A percentile compares a stretch with the other conserved stretches of the same genome.
Conservation (phyloP, 2,797 vertebrate species). For the Clamator glandarius region DNA sequence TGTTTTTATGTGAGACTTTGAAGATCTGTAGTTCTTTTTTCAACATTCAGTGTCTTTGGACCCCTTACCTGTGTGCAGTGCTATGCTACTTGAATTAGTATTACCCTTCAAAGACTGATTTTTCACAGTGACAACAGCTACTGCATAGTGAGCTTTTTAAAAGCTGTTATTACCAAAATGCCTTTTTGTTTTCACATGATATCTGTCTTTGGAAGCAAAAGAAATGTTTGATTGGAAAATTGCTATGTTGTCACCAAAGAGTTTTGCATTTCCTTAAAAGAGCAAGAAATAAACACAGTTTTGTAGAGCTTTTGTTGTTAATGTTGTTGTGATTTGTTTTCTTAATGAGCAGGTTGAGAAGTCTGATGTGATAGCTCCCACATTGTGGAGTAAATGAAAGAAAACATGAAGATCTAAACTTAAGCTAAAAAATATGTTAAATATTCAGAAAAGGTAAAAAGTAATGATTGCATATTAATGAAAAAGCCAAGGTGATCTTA, state of each 20-base stretch:
- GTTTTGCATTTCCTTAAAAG: neutral
- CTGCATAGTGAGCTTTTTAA: slow-evolving; percentile 51
- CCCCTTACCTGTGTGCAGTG: slow-evolving; percentile 12
- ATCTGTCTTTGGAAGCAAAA: slow-evolving; percentile 47
- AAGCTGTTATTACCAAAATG: slow-evolving; percentile 29
- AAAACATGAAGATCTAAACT: neutral
- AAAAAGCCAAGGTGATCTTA: no score
- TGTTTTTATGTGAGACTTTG: slow-evolving; percentile 41
- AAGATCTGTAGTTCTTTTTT: slow-evolving; percentile 73
- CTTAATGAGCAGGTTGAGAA: neutral
- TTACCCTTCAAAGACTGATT: slow-evolving; percentile 52
- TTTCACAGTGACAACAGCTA: slow-evolving; percentile 7
- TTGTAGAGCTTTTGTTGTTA: neutral
- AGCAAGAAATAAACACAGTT: neutral
- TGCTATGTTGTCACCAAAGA: neutral
- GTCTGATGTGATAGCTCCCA: neutral
- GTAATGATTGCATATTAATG: accelerated
- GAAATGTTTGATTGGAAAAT: slow-evolving; percentile 53
- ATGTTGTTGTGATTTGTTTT: neutral
- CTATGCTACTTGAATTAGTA: slow-evolving; percentile 57
- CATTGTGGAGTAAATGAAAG: neutral
- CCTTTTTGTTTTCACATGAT: slow-evolving; percentile 45
- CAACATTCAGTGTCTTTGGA: slow-evolving; percentile 45
- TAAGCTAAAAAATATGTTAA: neutral
- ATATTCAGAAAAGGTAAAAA: neutral